Evolutionary conservation across 2,113 vertebrate species (phyloP).

Genomic region (Dissostichus mawsoni): DNA sequence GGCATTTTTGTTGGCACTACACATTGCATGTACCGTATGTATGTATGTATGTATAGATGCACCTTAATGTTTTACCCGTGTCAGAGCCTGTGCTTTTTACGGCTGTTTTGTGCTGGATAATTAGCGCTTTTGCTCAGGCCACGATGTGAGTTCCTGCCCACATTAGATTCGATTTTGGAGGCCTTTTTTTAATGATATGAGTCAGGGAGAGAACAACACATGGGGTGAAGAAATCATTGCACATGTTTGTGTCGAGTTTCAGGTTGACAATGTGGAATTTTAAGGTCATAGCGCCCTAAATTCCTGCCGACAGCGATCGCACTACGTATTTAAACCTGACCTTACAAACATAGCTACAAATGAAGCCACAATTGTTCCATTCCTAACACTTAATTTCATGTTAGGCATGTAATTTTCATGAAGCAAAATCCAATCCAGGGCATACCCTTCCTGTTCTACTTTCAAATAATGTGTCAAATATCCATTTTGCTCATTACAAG

Average conservation of each 20-base stretch:
- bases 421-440: not conserved
- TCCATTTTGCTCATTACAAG: not conserved
- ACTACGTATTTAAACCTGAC: not conserved
- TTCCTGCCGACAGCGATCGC: not conserved
- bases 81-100: conserved; percentile 14
- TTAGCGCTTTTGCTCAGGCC: not conserved
- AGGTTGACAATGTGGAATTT: not conserved
- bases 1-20: conserved; percentile 37
- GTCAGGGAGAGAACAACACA: not conserved
- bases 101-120: not conserved
- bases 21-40: not conserved
- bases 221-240: not conserved
- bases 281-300: not conserved
- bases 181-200: not conserved
- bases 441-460: not conserved
- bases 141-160: not conserved
- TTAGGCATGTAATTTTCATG: not conserved
- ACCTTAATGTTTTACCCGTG: conserved; percentile 15
- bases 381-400: no score
- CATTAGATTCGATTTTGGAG: not conserved
- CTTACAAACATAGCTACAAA: not conserved
- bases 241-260: not conserved
- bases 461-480: not conserved
- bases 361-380: no score
- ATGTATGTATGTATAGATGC: conserved; percentile 14